A percentile compares a stretch with the other conserved stretches of the same genome.
Conservation (phyloP, 2,888 invertebrate genomes). For the Oxycera nigricornis region DNA sequence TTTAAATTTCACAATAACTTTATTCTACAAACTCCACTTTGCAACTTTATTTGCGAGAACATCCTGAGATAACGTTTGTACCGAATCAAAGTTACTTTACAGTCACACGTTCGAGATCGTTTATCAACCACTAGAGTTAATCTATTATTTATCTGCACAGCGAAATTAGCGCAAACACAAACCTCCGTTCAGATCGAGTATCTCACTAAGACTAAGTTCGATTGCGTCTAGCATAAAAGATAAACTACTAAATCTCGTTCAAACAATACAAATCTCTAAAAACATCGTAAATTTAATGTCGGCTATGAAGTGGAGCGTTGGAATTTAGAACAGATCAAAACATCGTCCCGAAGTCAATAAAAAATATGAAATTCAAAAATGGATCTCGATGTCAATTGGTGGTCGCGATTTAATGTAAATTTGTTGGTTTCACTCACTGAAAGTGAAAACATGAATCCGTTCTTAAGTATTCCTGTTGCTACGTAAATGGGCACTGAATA, state of each 20-base stretch:
- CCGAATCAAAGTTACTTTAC: too few species aligned
- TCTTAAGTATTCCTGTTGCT: neutral
- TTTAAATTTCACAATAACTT: too few species aligned
- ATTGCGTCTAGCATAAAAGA: neutral
- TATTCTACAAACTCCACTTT: too few species aligned
- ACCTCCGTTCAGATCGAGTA: too few species aligned
- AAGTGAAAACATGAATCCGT: neutral
- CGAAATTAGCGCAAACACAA: too few species aligned
- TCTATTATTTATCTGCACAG: neutral
- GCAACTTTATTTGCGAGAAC: too few species aligned
- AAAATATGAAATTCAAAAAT: neutral
- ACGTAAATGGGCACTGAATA: too few species aligned
- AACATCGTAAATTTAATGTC: neutral
- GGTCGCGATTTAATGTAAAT: neutral
- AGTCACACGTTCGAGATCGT: too few species aligned
- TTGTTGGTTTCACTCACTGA: too few species aligned
- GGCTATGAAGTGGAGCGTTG: neutral
- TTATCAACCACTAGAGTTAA: neutral
- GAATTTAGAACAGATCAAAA: neutral
- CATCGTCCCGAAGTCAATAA: neutral
- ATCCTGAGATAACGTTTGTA: too few species aligned
- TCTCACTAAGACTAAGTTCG: neutral
- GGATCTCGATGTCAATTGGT: neutral
- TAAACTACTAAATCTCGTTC: neutral
- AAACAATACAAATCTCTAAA: neutral